Evolutionary conservation across 2,888 invertebrate species (phyloP).

Genomic region (Euplexia lucipara): DNA sequence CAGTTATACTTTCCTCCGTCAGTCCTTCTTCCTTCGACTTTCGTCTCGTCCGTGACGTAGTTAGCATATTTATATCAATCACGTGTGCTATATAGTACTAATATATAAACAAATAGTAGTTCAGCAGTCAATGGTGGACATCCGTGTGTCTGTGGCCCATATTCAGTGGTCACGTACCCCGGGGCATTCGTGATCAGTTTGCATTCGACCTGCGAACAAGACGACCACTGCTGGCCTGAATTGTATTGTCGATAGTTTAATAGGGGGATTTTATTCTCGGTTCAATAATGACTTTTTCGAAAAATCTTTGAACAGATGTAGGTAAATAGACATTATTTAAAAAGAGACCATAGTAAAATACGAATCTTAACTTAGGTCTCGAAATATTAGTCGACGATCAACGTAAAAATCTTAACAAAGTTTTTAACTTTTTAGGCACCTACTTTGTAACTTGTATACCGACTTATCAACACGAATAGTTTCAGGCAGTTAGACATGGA

Average conservation of each 20-base stretch:
- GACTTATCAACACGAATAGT: too few species aligned
- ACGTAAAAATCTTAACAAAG: too few species aligned
- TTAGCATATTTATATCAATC: constrained; percentile 54
- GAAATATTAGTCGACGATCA: too few species aligned
- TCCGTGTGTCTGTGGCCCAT: constrained; percentile 80
- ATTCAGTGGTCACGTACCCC: constrained; percentile 78
- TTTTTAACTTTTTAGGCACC: too few species aligned
- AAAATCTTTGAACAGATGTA: background rate
- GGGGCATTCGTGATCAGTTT: constrained; percentile 77
- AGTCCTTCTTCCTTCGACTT: background rate
- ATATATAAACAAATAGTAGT: constrained; percentile 56
- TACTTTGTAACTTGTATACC: too few species aligned
- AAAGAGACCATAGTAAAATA: too few species aligned
- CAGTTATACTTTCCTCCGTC: too few species aligned
- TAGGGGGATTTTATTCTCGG: background rate
- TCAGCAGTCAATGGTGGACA: constrained; percentile 65
- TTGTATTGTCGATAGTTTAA: constrained; percentile 41
- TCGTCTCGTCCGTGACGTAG: constrained; percentile 33
- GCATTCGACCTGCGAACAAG: constrained; percentile 71
- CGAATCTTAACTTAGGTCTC: too few species aligned
- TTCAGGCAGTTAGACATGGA: background rate
- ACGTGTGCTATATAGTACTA: constrained; percentile 44
- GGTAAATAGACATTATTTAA: background rate
- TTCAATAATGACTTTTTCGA: background rate
- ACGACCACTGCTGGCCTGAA: constrained; percentile 52